Conservation (phyloP, 2,797 vertebrate species). For the Onychomys torridus region DNA sequence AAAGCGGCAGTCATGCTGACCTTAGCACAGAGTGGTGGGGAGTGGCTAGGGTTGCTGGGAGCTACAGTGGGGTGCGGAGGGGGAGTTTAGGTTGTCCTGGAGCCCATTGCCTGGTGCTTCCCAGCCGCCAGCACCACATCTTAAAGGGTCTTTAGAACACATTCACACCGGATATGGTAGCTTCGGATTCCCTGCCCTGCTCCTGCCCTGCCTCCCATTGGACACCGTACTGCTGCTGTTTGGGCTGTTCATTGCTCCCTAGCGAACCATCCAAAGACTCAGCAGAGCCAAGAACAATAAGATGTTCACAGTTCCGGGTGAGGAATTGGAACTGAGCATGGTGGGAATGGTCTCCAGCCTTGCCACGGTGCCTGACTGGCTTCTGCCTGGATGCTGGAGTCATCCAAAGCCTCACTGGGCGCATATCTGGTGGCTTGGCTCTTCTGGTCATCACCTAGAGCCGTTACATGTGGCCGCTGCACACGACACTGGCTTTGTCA, state of each 20-base stretch:
- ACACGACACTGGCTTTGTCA: background rate
- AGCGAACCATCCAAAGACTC: background rate
- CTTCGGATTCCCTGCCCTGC: background rate
- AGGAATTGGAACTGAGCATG: background rate
- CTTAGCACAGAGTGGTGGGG: background rate
- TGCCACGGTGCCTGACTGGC: background rate
- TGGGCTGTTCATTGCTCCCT: too few relatives aligned
- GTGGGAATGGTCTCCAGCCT: background rate
- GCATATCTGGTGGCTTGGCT: background rate
- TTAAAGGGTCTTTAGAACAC: background rate
- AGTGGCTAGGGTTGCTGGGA: background rate
- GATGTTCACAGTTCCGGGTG: background rate
- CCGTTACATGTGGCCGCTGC: accelerated
- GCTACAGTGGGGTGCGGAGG: background rate
- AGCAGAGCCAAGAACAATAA: background rate
- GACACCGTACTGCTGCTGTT: background rate
- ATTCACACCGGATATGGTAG: accelerated
- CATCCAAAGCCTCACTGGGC: background rate
- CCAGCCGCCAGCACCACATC: background rate
- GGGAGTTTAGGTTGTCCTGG: background rate
- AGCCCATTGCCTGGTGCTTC: background rate
- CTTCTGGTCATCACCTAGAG: background rate
- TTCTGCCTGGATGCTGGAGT: background rate
- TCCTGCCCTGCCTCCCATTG: background rate
- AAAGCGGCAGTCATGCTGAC: background rate